phyloP scores from a whole-genome alignment of 2,888 invertebrate genomes.

The Cephonodes hylas region DNA sequence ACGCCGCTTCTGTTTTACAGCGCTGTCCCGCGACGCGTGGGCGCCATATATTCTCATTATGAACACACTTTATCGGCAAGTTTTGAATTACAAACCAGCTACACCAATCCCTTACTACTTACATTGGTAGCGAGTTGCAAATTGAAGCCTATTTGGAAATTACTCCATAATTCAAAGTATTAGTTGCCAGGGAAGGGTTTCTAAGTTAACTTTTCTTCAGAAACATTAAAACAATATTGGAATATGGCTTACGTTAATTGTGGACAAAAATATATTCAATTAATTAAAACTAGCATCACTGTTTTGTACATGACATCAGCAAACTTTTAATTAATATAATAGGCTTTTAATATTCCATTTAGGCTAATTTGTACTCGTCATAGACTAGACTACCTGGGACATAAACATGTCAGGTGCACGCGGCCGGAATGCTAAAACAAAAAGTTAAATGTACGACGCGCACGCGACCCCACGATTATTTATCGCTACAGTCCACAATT shows the following conservation, averaged over 20 bases:
- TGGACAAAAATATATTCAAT: too few relatives aligned
- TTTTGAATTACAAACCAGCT: conserved; percentile 16
- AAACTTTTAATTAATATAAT: not conserved
- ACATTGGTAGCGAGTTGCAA: not conserved
- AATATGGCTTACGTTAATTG: too few relatives aligned
- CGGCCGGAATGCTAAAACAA: not conserved
- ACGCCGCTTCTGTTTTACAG: not conserved
- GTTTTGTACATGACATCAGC: not conserved
- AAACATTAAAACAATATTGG: too few relatives aligned
- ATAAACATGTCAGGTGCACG: not conserved
- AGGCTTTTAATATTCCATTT: not conserved
- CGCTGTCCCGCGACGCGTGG: not conserved
- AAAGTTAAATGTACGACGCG: not conserved
- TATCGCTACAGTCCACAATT: not conserved
- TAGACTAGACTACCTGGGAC: not conserved
- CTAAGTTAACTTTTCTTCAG: too few relatives aligned
- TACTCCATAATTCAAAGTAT: too few relatives aligned
- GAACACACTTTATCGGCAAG: conserved; percentile 6
- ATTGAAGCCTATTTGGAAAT: not conserved
- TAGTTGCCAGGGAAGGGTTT: too few relatives aligned
- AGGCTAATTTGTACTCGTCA: not conserved
- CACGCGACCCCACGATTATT: not conserved
- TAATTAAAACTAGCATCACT: too few relatives aligned
- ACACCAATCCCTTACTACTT: not conserved
- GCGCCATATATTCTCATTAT: conserved; percentile 12